A percentile compares a stretch with the other conserved stretches of the same genome.
Evolutionary conservation across 1,140 invertebrate species (phyloP).

Genomic region (Psilanteris sp.): DNA sequence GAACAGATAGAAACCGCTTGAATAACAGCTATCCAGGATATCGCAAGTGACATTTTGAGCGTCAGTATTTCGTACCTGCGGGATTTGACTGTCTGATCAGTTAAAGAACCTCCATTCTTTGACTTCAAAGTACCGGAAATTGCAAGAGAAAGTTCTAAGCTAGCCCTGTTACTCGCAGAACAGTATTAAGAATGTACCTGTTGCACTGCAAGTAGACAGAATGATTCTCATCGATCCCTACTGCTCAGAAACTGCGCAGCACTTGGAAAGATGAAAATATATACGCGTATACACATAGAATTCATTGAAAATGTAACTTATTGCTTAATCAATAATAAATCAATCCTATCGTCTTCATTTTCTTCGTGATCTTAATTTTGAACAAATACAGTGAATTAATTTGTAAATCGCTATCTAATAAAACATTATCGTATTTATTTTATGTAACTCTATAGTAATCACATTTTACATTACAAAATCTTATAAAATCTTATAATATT

Average conservation of each 20-base stretch:
- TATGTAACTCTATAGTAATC: too few species aligned
- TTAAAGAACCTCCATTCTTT: conserved; percentile 42
- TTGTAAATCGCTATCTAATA: too few species aligned
- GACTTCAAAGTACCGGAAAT: conserved; percentile 54
- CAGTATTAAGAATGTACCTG: conserved; percentile 72
- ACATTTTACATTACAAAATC: too few species aligned
- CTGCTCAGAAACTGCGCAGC: conserved; percentile 43
- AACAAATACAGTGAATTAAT: too few species aligned
- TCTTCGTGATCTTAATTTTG: too few species aligned
- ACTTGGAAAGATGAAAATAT: conserved; percentile 66
- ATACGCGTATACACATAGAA: conserved; percentile 59
- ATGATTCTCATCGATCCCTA: conserved; percentile 63
- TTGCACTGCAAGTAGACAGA: conserved; percentile 65
- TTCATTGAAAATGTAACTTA: conserved; percentile 60
- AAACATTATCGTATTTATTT: too few species aligned
- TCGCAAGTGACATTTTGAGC: conserved; percentile 16
- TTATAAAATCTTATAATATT: too few species aligned
- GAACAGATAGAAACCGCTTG: conserved; percentile 17
- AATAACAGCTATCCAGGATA: conserved; percentile 22
- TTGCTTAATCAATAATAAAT: conserved; percentile 49
- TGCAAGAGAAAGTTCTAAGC: conserved; percentile 51
- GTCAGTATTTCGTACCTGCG: conserved; percentile 3
- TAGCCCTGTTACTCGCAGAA: conserved; percentile 50
- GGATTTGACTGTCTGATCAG: conserved; percentile 46
- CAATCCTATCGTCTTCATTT: conserved; percentile 11